Conservation (phyloP, 2,888 invertebrate genomes). For the Morpho achilles region DNA sequence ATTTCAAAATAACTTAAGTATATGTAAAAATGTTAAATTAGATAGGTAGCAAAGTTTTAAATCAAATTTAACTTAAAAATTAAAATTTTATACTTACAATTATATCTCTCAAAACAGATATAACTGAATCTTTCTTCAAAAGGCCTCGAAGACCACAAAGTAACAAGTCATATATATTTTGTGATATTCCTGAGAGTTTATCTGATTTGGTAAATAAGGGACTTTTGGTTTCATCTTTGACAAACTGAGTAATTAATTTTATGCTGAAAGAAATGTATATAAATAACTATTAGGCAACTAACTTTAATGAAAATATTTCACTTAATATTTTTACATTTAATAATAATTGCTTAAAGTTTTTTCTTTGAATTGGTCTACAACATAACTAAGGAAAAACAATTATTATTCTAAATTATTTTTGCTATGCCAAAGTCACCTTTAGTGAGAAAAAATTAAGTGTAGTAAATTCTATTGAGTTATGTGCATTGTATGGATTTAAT, state of each 20-base stretch:
- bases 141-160: slow-evolving; percentile 87
- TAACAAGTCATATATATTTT: slow-evolving; percentile 88
- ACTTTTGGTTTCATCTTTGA: slow-evolving; percentile 82
- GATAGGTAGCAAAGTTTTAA: too few relatives aligned
- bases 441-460: too few relatives aligned
- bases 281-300: neutral
- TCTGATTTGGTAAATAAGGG: slow-evolving; percentile 82
- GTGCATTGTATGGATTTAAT: too few relatives aligned
- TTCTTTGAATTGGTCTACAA: neutral
- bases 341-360: neutral
- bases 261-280: slow-evolving; percentile 62
- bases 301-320: neutral
- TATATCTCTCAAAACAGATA: slow-evolving; percentile 86
- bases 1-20: too few relatives aligned
- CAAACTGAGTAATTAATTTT: slow-evolving; percentile 81
- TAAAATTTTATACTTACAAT: slow-evolving; percentile 78
- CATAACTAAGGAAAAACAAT: neutral
- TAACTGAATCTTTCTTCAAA: slow-evolving; percentile 88
- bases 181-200: slow-evolving; percentile 82
- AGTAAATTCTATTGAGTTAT: too few relatives aligned
- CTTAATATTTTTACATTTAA: neutral
- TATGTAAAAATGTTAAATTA: too few relatives aligned
- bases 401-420: neutral
- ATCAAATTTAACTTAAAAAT: neutral
- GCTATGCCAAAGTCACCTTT: too few relatives aligned